Base-by-base conservation (phyloP, 2,888 invertebrate genomes). In the Monochamus alternatus region DNA sequence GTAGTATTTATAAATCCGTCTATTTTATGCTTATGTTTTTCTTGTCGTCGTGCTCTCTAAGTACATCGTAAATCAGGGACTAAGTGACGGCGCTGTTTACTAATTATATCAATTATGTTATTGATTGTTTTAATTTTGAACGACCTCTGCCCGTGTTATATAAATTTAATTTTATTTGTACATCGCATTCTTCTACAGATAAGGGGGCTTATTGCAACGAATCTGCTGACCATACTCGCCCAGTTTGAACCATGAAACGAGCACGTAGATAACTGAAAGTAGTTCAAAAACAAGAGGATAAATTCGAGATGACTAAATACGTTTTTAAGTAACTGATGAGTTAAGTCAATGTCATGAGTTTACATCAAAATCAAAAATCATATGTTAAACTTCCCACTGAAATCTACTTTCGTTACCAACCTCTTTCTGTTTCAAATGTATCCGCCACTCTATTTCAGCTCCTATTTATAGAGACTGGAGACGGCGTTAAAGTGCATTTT, bases 401-500 rank as follows among this genome's bases (percentile, higher is more conserved):
- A 38, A 38, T 38, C 1, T 5, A 38, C 38, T 38, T 38, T 38
- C 22, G 22, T 38, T 38, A 38, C 38, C 22, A 22, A 7, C 2
- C 4, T 38, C 38, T 2, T 38, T 38, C 38, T 7, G 38, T 38
- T 38, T 55, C 55, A 3, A 14, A 7, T 8, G 55, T 55, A 55
- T 55, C 55, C 55, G 55, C 14, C 55, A 51, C 58, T 67, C 60
- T 67, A 32, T 44, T 64, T 5, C 44, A 14, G 22, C 32, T 51
- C 59, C 63, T 75, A 75, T 73, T 69, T 68, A 73, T 75, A 72
- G 65, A 22, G 10, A 65, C 55, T 55, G n/a, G 55, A 55, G 65
- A 51, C 32, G 59, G 47, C 68, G 64, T 64, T 67, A 31, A 63
- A 75, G 73, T 73, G 75, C 75, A 75, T 75, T 75, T 73, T 72